These are phyloP conservation scores for Zaprionus nigranus DNA, from an alignment of 1,140 invertebrate species.

Conservation along the genomic window DNA sequence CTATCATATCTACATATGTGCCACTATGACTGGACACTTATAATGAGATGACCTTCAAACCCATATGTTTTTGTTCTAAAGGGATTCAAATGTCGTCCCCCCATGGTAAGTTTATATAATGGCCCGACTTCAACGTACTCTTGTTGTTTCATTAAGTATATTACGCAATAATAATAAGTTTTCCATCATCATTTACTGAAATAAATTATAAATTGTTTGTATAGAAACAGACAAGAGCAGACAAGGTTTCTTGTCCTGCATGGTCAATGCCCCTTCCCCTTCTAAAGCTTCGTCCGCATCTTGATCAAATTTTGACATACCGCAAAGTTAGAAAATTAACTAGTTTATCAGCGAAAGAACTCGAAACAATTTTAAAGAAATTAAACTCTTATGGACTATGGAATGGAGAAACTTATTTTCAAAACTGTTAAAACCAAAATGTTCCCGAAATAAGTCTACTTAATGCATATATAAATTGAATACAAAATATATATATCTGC, in stretches of 20 bases:
- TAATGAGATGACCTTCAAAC: not conserved
- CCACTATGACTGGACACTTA: not conserved
- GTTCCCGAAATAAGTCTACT: constrained; percentile 32
- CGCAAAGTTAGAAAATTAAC: not conserved
- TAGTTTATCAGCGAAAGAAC: constrained; percentile 4
- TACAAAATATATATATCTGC: constrained; percentile 47
- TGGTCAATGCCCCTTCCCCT: not conserved
- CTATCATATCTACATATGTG: constrained; percentile 4
- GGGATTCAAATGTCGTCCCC: not conserved
- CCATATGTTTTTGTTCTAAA: not conserved
- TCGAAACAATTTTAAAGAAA: not conserved
- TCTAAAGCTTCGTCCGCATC: not conserved
- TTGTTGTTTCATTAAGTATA: not conserved
- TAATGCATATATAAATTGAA: constrained; percentile 46
- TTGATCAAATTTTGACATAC: not conserved
- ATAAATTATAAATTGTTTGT: not conserved
- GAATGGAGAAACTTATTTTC: constrained; percentile 68
- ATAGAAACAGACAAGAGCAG: not conserved
- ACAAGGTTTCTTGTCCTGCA: not conserved
- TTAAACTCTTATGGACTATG: constrained; percentile 62
- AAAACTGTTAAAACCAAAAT: constrained; percentile 30
- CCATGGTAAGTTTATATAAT: not conserved
- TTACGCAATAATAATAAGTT: not conserved
- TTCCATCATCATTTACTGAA: not conserved
- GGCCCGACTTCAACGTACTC: not conserved